Evolutionary conservation across 1,140 invertebrate species (phyloP).

Genomic region (Heliothis virescens): DNA sequence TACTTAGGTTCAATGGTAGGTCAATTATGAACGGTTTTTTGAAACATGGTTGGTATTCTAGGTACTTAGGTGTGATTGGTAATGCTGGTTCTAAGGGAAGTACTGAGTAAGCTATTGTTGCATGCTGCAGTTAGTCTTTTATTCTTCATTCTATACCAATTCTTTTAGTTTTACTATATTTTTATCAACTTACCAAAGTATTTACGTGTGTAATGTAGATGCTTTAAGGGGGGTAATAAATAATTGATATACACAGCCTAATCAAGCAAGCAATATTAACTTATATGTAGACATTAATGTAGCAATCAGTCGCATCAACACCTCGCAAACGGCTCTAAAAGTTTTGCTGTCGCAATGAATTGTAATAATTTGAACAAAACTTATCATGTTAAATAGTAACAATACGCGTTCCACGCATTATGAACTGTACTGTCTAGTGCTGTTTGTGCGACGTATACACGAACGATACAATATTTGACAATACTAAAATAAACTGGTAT

Average conservation of each 20-base stretch:
- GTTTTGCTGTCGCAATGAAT: constrained; percentile 29
- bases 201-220: constrained; percentile 53
- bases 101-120: constrained; percentile 33
- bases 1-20: constrained; percentile 63
- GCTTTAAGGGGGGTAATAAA: constrained; percentile 2
- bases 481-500: constrained; percentile 53
- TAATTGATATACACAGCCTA: constrained; percentile 14
- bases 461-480: constrained; percentile 48
- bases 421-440: neutral
- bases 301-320: neutral
- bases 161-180: constrained; percentile 69
- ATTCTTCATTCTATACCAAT: constrained; percentile 51
- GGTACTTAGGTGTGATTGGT: constrained; percentile 20
- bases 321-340: constrained; percentile 1
- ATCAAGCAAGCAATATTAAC: neutral
- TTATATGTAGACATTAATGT: constrained; percentile 6
- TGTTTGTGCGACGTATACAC: constrained; percentile 8
- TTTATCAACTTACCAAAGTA: constrained; percentile 81
- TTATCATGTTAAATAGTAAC: neutral
- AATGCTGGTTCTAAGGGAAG: neutral
- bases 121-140: constrained; percentile 5
- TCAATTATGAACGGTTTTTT: constrained; percentile 27
- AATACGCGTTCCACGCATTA: constrained; percentile 2
- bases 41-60: constrained; percentile 19
- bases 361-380: constrained; percentile 16